These are phyloP conservation scores for Crossocerus cetratus DNA, from an alignment of 2,888 invertebrate species.

Conservation along the genomic window DNA sequence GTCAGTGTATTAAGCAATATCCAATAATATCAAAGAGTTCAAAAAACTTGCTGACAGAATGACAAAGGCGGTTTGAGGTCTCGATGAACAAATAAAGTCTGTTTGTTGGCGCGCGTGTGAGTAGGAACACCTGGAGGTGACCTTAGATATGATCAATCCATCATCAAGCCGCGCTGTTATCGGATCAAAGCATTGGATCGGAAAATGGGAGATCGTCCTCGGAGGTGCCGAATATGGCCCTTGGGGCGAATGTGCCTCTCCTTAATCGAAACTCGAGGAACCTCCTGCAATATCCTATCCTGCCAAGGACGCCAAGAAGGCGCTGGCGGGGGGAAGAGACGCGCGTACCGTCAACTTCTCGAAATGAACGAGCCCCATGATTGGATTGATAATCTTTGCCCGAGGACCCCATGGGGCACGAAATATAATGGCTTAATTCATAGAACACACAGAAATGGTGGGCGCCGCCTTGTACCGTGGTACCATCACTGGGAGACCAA, in stretches of 20 bases:
- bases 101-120: background rate
- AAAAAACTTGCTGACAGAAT: too few species aligned
- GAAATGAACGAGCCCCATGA: slow-evolving; percentile 61
- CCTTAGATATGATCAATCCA: background rate
- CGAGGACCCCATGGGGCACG: slow-evolving; percentile 54
- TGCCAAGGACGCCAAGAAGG: slow-evolving; percentile 54
- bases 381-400: slow-evolving; percentile 63
- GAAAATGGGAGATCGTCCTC: slow-evolving; percentile 35
- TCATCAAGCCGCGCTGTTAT: slow-evolving; percentile 28
- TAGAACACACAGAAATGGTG: slow-evolving; percentile 33
- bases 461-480: background rate
- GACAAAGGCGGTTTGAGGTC: too few species aligned
- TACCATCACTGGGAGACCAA: background rate
- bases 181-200: slow-evolving; percentile 24
- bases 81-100: too few species aligned
- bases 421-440: slow-evolving; percentile 67
- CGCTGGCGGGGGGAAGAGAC: too few species aligned
- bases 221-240: slow-evolving; percentile 33
- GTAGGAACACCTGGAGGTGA: too few species aligned
- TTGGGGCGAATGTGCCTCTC: slow-evolving; percentile 50
- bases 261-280: slow-evolving; percentile 46
- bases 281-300: slow-evolving; percentile 19
- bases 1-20: too few species aligned
- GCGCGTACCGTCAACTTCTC: slow-evolving; percentile 52
- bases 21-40: too few species aligned